phyloP scores from a whole-genome alignment of 2,888 invertebrate genomes.

The Drosophila fungiperda region DNA sequence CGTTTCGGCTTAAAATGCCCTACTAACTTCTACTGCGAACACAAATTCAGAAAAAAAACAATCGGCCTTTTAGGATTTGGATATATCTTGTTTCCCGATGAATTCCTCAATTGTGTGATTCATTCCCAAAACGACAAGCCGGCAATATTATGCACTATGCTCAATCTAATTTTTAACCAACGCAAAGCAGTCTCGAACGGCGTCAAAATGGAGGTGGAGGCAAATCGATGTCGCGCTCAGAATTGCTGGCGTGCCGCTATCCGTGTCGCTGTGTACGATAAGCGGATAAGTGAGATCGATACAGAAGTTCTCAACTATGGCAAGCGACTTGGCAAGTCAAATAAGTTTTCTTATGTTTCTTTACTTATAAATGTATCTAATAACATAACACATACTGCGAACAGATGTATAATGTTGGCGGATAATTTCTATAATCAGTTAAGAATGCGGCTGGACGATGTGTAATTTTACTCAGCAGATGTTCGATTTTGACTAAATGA shows the following conservation, averaged over 20 bases:
- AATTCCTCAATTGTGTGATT: not conserved
- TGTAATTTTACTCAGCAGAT: not conserved
- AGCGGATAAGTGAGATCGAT: slow-evolving; percentile 97
- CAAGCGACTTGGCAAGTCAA: slow-evolving; percentile 55
- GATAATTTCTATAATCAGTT: too few relatives aligned
- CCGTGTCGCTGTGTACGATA: slow-evolving; percentile 95
- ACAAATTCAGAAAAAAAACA: not conserved
- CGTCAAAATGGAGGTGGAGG: slow-evolving; percentile 94
- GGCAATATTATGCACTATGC: too few relatives aligned
- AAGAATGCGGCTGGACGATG: not conserved
- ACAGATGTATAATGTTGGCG: too few relatives aligned
- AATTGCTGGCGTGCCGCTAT: slow-evolving; percentile 99
- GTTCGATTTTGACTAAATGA: not conserved
- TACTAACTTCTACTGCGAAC: not conserved
- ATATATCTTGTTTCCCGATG: not conserved
- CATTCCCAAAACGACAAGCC: not conserved
- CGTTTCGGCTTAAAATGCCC: not conserved
- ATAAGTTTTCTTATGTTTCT: slow-evolving; percentile 3
- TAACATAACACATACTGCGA: too few relatives aligned
- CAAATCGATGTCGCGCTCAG: slow-evolving; percentile 96
- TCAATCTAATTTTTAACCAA: too few relatives aligned
- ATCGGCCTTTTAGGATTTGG: not conserved
- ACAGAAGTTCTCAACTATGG: slow-evolving; percentile 93
- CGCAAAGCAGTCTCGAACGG: too few relatives aligned
- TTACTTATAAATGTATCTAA: too few relatives aligned